phyloP scores from a whole-genome alignment of 2,113 vertebrate genomes.

The Rhinoderma darwinii region DNA sequence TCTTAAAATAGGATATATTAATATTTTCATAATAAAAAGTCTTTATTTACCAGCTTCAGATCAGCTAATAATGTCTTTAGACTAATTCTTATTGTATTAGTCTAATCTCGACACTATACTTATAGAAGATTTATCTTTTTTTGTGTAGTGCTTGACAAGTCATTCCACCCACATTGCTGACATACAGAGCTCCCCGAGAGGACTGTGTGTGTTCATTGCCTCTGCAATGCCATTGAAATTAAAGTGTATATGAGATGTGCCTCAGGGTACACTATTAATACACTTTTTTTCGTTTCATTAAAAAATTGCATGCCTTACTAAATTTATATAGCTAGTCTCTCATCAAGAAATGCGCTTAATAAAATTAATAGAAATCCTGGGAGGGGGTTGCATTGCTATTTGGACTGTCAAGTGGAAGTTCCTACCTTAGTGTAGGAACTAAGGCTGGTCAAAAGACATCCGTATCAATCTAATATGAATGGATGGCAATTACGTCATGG shows the following conservation, averaged over 20 bases:
- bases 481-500: not conserved
- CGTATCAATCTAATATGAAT: not conserved
- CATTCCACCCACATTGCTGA: not conserved
- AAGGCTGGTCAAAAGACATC: not conserved
- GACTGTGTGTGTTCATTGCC: not conserved
- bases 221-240: constrained; percentile 13
- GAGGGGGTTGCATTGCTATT: not conserved
- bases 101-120: too few relatives aligned
- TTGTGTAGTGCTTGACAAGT: not conserved
- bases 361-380: not conserved
- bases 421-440: not conserved
- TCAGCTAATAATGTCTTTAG: not conserved
- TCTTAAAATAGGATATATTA: not conserved
- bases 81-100: not conserved
- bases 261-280: constrained; percentile 1
- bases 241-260: constrained; percentile 11
- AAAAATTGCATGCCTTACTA: not conserved
- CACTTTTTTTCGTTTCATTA: not conserved
- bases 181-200: not conserved
- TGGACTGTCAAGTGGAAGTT: not conserved
- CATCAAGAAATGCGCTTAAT: not conserved
- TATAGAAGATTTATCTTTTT: not conserved
- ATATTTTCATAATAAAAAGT: not conserved
- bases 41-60: not conserved
- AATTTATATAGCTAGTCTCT: constrained; percentile 9